Conservation (phyloP, 2,113 vertebrate genomes). For the Ardeotis arabs region DNA sequence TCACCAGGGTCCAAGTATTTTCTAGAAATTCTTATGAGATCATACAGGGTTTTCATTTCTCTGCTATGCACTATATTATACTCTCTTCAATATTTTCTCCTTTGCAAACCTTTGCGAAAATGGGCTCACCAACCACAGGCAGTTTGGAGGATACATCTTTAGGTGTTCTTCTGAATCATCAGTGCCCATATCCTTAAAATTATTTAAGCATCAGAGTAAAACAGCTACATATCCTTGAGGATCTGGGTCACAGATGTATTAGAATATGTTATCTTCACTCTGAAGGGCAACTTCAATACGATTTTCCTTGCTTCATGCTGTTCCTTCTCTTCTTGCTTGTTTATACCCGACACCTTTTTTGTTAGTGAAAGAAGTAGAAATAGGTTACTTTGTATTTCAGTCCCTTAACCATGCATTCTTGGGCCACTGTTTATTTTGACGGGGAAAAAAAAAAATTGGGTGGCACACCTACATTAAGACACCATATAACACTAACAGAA, state of each 20-base stretch:
- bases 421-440: background rate
- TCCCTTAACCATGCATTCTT: background rate
- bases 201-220: background rate
- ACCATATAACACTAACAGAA: background rate
- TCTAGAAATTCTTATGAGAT: background rate
- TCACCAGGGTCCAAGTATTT: background rate
- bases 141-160: background rate
- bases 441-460: background rate
- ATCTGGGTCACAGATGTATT: constrained; percentile 1
- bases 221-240: background rate
- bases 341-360: background rate
- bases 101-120: background rate
- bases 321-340: background rate
- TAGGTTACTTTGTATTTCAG: background rate
- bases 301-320: background rate
- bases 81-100: background rate
- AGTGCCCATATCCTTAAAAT: background rate
- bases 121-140: background rate
- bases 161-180: background rate
- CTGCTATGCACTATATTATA: background rate
- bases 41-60: background rate
- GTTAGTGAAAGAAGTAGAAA: background rate
- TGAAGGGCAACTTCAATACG: background rate
- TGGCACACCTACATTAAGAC: background rate
- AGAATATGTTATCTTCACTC: constrained; percentile 7